Base-by-base conservation (phyloP, 2,113 vertebrate species). In the Alces alces region DNA sequence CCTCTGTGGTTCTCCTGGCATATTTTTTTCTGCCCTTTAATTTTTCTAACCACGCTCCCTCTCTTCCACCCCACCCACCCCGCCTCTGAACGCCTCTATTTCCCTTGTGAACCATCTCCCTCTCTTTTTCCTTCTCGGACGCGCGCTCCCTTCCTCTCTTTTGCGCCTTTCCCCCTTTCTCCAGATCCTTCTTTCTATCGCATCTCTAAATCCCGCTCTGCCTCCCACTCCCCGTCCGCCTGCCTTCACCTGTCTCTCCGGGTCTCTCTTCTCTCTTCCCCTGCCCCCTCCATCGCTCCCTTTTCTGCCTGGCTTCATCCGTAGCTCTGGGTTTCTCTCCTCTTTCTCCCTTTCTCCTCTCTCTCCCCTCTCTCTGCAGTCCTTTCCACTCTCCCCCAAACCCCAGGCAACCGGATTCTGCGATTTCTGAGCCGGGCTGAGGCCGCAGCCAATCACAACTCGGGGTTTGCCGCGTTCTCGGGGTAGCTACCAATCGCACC, bases 371-470 rank as follows among this genome's bases (percentile, higher is more conserved):
- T 84, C 21, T n/a, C 60, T 84, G 79, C 93, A 30, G 30, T n/a
- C 70, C 52, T 94, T 94, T 85, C 86, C 57, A 57, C n/a, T 61
- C 45, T 82, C 89, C 57, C 61, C 25, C 25, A 79, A 90, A 33
- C 12, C 88, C 76, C 47, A 70, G 28, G 39, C 30, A 93, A 91
- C 54, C 93, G 61, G 55, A 83, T 15, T 89, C 93, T 73, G 50
- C 6, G 47, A 89, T 96, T 96, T 92, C 94, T 79, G 73, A 96
- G 36, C 58, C 60, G 2, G 9, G 45, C 52, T 55, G 90, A 57
- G 54, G 33, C 78, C 11, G 2, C 84, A 95, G 89, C 97, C 98
- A 98, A 96, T 98, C 97, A 55, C 16, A 45, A 86, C 12, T 39
- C 78, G 60, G 83, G 57, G n/a, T 93, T 97, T 97, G 91, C 93